These are phyloP conservation scores for Hippotragus niger DNA, from an alignment of 2,113 vertebrate genomes.

Conservation along the genomic window DNA sequence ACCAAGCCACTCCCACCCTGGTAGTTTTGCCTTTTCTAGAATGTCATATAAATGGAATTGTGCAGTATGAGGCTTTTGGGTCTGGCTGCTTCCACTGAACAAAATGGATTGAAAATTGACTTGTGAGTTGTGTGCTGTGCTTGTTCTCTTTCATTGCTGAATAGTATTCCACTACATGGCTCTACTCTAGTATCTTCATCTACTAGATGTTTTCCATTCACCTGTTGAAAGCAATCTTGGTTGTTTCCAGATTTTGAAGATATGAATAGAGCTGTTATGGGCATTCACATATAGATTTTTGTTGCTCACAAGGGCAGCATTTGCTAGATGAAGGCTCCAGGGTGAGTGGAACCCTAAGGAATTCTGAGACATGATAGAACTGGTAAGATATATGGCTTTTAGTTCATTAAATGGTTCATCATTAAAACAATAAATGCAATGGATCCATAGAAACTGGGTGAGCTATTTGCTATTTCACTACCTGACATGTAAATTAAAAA, in stretches of 20 bases:
- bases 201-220: too few relatives aligned
- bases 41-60: neutral
- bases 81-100: neutral
- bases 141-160: neutral
- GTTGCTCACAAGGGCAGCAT: neutral
- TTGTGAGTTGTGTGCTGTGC: fast-evolving
- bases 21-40: neutral
- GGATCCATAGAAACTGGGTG: neutral
- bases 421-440: neutral
- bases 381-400: neutral
- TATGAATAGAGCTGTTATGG: neutral
- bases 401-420: neutral
- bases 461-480: neutral
- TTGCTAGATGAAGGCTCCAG: neutral
- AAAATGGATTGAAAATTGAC: neutral
- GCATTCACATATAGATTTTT: neutral
- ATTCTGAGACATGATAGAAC: neutral
- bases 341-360: neutral
- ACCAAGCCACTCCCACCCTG: too few relatives aligned
- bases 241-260: neutral
- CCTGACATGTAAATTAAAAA: neutral
- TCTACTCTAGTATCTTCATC: neutral
- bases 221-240: neutral
- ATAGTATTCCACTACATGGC: fast-evolving
- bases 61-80: neutral